phyloP scores from a whole-genome alignment of 2,113 vertebrate genomes.

The Mormyrus lacerda region DNA sequence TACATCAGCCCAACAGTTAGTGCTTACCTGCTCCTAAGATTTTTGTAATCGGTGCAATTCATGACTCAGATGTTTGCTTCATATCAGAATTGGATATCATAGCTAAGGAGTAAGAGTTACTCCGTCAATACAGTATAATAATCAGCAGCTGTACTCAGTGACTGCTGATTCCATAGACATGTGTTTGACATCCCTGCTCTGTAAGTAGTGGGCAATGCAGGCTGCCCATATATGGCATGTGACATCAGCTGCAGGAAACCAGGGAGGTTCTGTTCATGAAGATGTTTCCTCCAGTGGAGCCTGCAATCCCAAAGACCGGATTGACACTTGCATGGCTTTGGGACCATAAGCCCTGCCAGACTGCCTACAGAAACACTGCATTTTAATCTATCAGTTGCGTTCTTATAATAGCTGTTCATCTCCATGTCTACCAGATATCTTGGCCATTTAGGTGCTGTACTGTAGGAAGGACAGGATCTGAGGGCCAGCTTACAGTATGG shows the following conservation, averaged over 20 bases:
- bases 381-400: not conserved
- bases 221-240: slow-evolving; percentile 7
- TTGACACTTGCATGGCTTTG: not conserved
- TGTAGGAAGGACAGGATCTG: not conserved
- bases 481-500: not conserved
- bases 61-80: not conserved
- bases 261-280: not conserved
- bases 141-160: not conserved
- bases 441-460: not conserved
- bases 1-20: not conserved
- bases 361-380: not conserved
- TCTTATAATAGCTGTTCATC: not conserved
- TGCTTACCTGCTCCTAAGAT: not conserved
- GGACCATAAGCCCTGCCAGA: not conserved
- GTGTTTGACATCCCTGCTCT: not conserved
- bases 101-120: not conserved
- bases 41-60: not conserved
- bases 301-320: not conserved
- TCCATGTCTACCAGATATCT: not conserved
- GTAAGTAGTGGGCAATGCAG: too few relatives aligned
- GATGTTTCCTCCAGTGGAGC: not conserved
- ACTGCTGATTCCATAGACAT: not conserved
- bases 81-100: not conserved
- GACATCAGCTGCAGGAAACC: not conserved
- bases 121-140: not conserved